Evolutionary conservation across 2,888 invertebrate genomes (phyloP), one percentile per base, ranked within the genome.

Genomic region (Drosophila buzzatii): DNA sequence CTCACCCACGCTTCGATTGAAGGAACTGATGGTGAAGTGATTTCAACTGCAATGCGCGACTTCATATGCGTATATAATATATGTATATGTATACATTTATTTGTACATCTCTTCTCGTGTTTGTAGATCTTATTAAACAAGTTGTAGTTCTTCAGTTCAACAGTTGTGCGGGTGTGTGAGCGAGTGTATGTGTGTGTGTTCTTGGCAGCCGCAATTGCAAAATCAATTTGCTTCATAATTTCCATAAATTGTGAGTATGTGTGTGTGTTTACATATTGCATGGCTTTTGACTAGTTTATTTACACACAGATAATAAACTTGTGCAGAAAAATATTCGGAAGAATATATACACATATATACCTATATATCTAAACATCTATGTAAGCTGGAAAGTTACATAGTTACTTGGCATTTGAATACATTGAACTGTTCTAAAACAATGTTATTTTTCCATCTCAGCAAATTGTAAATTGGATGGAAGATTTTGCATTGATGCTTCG

Each of bases 141-240:
- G 55, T 76, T 80, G 57, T 73, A 78, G 63, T 64, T 78, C 42
- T 47, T 67, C 39, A 47, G 16, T 27, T 20, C 55, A 33, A 37
- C 35, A 52, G 52, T 23, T 37, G 49, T 59, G 57, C 42, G 27
- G 18, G 14, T 55, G 27, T 33, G 35, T 23, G 33, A 23, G 23
- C 23, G 23, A 23, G 23, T 23, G 23, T 42, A 33, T 59, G 49
- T 60, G 39, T 63, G 44, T 44, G 39, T 55, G 31, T 7, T n/a
- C 59, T 42, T 60, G 31, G 18, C 49, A 72, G 59, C 81, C 79
- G 35, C 58, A 84, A 71, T 64, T 66, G 55, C 65, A 62, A 63
- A 56, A 64, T 70, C 72, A 81, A 86, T 86, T 82, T 66, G 69
- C 10, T 52, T 72, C 58, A 58, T 52, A 79, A 79, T 81, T 73